A percentile compares a stretch with the other conserved stretches of the same genome.
Conservation (phyloP, 2,113 vertebrate species). For the Nyctibius bracteatus region DNA sequence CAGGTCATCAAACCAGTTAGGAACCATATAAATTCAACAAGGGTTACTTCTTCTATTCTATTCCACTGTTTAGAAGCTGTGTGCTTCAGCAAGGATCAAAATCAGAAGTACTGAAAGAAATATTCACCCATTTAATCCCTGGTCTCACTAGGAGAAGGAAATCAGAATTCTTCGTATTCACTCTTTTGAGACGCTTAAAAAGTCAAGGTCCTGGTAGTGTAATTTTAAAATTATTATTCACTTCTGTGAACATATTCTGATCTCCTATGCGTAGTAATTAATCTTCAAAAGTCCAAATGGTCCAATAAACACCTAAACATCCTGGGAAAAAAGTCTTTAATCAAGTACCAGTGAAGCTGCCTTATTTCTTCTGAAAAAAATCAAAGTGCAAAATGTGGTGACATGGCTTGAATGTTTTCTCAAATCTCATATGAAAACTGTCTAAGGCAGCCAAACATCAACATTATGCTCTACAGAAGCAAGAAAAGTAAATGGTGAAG, state of each 20-base stretch:
- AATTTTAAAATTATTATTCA: not conserved
- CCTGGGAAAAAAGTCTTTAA: not conserved
- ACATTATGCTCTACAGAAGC: not conserved
- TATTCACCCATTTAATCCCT: not conserved
- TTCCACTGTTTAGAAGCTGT: not conserved
- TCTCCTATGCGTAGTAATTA: not conserved
- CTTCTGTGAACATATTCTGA: not conserved
- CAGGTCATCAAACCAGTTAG: not conserved
- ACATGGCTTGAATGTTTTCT: not conserved
- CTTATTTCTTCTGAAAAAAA: not conserved
- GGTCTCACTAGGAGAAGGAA: not conserved
- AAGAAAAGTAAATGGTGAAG: not conserved
- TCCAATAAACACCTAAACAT: not conserved
- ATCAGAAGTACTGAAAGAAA: not conserved
- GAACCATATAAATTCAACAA: not conserved
- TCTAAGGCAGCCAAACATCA: not conserved
- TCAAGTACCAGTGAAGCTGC: not conserved
- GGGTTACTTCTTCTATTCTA: not conserved
- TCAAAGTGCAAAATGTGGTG: not conserved
- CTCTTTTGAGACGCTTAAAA: not conserved
- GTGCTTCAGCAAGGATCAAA: not conserved
- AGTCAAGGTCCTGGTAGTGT: not conserved
- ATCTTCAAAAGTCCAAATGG: not conserved
- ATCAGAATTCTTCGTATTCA: not conserved
- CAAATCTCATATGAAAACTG: not conserved